phyloP scores from a whole-genome alignment of 1,140 invertebrate genomes.

The Rhopalosiphum padi region DNA sequence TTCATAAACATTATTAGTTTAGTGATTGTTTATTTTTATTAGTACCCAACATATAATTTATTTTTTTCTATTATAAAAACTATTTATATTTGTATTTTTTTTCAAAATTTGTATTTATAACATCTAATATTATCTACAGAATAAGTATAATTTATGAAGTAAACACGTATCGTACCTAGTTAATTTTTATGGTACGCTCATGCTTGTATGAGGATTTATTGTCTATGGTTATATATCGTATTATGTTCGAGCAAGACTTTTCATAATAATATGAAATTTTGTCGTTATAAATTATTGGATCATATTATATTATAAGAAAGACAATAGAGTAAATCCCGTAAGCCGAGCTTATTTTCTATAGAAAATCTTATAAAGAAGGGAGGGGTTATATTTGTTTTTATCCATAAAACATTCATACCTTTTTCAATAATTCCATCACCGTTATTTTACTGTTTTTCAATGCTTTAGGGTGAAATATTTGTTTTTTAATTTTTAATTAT shows the following conservation, averaged over 20 bases:
- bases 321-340: slow-evolving; percentile 1
- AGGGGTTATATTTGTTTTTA: slow-evolving; percentile 20
- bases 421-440: neutral
- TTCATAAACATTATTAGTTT: neutral
- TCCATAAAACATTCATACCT: neutral
- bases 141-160: neutral
- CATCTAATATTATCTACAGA: neutral
- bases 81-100: neutral
- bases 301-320: neutral
- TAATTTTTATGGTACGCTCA: neutral
- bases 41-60: neutral
- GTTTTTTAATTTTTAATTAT: neutral
- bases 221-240: neutral
- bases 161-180: neutral
- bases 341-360: neutral
- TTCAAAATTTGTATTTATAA: neutral
- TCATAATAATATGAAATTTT: neutral
- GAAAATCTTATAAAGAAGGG: neutral
- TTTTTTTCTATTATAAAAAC: neutral
- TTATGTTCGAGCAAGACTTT: neutral
- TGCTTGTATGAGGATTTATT: neutral
- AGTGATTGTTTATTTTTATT: neutral
- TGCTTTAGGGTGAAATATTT: neutral
- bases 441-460: neutral
- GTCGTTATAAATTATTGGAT: slow-evolving; percentile 29